phyloP scores from a whole-genome alignment of 1,140 invertebrate genomes.

The Procambarus virginalis region DNA sequence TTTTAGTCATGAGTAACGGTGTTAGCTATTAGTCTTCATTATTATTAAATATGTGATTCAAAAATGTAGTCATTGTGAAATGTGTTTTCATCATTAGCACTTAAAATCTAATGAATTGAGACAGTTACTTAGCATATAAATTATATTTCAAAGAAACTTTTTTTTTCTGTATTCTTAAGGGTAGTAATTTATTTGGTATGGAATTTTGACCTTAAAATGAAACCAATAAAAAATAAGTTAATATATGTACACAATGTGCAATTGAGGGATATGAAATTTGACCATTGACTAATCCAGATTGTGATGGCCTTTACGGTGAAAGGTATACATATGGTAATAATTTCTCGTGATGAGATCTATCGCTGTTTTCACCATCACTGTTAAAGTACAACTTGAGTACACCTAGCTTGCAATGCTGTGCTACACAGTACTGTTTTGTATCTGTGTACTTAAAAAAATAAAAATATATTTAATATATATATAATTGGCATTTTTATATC shows the following conservation, averaged over 20 bases:
- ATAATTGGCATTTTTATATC: background rate
- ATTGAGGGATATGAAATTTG: background rate
- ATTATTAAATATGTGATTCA: background rate
- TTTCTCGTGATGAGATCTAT: conserved; percentile 11
- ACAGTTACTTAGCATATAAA: background rate
- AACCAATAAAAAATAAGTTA: background rate
- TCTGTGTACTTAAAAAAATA: background rate
- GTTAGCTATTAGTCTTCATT: background rate
- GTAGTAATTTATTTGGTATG: background rate
- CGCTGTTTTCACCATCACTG: conserved; percentile 4
- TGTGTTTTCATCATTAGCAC: conserved; percentile 3
- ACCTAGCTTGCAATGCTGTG: background rate
- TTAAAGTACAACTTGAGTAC: conserved; percentile 10
- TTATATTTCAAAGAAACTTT: background rate
- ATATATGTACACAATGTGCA: background rate
- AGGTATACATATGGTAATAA: conserved; percentile 1
- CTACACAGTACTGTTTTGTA: background rate
- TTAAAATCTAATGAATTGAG: background rate
- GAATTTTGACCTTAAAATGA: background rate
- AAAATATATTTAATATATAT: conserved; percentile 10
- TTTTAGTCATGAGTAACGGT: background rate
- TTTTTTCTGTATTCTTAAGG: background rate
- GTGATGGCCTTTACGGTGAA: conserved; percentile 7
- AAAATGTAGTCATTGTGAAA: background rate
- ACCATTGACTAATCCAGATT: background rate